Conservation (phyloP, 1,140 invertebrate genomes). For the Drosophila azteca region DNA sequence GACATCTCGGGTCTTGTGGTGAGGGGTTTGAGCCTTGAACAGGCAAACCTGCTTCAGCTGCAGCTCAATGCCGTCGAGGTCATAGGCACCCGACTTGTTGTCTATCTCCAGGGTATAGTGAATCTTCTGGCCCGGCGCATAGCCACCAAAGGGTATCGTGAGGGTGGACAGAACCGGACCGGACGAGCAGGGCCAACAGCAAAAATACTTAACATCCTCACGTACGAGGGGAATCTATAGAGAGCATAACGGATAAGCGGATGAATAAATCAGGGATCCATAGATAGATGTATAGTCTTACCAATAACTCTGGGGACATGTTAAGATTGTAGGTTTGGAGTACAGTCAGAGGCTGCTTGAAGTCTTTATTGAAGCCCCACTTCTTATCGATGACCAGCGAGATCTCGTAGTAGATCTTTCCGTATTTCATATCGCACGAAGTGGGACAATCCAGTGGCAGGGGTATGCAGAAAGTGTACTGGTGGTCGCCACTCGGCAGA, state of each 20-base stretch:
- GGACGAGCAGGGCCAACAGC: slow-evolving; percentile 75
- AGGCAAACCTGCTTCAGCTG: slow-evolving; percentile 44
- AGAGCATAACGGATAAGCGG: not conserved
- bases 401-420: slow-evolving; percentile 88
- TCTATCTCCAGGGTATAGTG: slow-evolving; percentile 57
- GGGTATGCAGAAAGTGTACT: slow-evolving; percentile 66
- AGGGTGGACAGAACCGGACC: slow-evolving; percentile 61
- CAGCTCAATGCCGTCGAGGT: slow-evolving; percentile 45
- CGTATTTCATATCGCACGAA: slow-evolving; percentile 89
- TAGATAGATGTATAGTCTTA: slow-evolving; percentile 17
- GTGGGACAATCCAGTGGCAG: slow-evolving; percentile 86
- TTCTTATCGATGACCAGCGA: slow-evolving; percentile 88
- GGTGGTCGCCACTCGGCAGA: slow-evolving; percentile 59
- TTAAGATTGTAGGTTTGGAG: slow-evolving; percentile 90
- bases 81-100: slow-evolving; percentile 64
- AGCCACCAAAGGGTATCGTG: slow-evolving; percentile 71
- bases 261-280: not conserved
- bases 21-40: slow-evolving; percentile 55
- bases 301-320: slow-evolving; percentile 82
- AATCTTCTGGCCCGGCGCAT: slow-evolving; percentile 70
- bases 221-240: slow-evolving; percentile 51
- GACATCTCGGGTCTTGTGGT: slow-evolving; percentile 32
- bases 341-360: slow-evolving; percentile 89
- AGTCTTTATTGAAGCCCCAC: slow-evolving; percentile 90
- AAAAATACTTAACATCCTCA: slow-evolving; percentile 65